Evolutionary conservation across 2,797 vertebrate species (phyloP).

Genomic region (Scyliorhinus canicula): DNA sequence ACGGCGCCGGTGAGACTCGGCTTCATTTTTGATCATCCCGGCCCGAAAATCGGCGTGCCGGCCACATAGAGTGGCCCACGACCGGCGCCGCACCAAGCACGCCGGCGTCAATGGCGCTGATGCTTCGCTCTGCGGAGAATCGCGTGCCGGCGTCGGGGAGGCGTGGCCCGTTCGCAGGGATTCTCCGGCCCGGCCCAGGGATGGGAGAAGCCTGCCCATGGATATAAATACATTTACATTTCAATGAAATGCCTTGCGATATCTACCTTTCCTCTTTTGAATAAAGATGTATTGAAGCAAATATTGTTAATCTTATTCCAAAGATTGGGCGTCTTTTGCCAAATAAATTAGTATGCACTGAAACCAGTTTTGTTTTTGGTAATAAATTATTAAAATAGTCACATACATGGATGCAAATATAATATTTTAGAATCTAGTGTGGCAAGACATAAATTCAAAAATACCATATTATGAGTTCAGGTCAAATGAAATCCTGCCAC

Average conservation of each 20-base stretch:
- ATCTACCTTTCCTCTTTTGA: background rate
- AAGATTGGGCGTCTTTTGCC: background rate
- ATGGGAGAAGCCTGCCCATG: no score
- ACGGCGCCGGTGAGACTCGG: no score
- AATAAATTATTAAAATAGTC: background rate
- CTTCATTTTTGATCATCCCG: no score
- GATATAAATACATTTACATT: background rate
- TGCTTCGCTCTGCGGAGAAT: no score
- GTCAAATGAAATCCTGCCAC: slow-evolving; percentile 31
- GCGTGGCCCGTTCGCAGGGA: no score
- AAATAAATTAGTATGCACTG: background rate
- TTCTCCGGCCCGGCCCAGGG: no score
- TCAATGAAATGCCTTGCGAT: background rate
- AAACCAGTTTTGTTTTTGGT: background rate
- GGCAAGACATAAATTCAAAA: slow-evolving; percentile 12
- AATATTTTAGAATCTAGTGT: background rate
- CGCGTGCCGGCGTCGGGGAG: no score
- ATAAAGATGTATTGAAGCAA: background rate
- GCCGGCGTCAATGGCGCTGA: no score
- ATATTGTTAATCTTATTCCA: background rate
- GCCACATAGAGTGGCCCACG: no score
- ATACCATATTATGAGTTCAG: background rate
- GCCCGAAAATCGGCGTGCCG: no score
- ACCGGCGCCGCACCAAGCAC: no score
- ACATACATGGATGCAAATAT: background rate